Evolutionary conservation across 2,888 invertebrate species (phyloP).

Genomic region (Epistrophe grossulariae): DNA sequence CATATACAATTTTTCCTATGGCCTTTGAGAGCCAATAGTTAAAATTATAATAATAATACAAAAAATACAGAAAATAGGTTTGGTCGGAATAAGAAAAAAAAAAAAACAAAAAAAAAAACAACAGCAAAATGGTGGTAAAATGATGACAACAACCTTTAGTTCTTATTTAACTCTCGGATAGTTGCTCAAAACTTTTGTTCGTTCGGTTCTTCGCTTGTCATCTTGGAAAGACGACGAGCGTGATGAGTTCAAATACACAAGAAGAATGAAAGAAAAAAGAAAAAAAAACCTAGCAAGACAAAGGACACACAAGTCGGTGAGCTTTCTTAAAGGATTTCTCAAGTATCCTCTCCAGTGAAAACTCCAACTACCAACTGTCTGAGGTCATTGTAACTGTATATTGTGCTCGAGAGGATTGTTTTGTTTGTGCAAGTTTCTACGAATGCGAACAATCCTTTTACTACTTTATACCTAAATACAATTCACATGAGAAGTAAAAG

Average conservation of each 20-base stretch:
- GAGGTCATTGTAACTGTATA: conserved; percentile 64
- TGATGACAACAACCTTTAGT: conserved; percentile 56
- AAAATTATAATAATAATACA: conserved; percentile 39
- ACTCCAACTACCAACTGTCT: conserved; percentile 47
- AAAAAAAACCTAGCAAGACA: conserved; percentile 16
- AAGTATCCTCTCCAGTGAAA: conserved; percentile 50
- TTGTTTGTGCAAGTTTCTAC: conserved; percentile 30
- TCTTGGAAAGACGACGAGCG: conserved; percentile 28
- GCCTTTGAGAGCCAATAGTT: conserved; percentile 54
- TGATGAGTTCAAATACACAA: conserved; percentile 45
- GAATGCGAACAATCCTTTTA: conserved; percentile 33
- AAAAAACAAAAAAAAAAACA: conserved; percentile 9
- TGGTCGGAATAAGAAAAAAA: conserved; percentile 6
- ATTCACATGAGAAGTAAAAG: conserved; percentile 29
- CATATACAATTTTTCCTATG: neutral
- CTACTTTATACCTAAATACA: neutral
- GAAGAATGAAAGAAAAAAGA: conserved; percentile 5
- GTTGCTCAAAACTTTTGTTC: conserved; percentile 38
- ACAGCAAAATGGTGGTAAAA: conserved; percentile 22
- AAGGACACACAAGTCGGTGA: conserved; percentile 41
- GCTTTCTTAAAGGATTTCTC: conserved; percentile 54
- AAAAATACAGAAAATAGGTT: conserved; percentile 10
- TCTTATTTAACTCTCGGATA: conserved; percentile 47
- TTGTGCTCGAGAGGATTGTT: conserved; percentile 52
- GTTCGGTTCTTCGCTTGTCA: conserved; percentile 20